These are phyloP conservation scores for Gasterosteus aculeatus DNA, from an alignment of 2,113 vertebrate genomes.

Conservation along the genomic window DNA sequence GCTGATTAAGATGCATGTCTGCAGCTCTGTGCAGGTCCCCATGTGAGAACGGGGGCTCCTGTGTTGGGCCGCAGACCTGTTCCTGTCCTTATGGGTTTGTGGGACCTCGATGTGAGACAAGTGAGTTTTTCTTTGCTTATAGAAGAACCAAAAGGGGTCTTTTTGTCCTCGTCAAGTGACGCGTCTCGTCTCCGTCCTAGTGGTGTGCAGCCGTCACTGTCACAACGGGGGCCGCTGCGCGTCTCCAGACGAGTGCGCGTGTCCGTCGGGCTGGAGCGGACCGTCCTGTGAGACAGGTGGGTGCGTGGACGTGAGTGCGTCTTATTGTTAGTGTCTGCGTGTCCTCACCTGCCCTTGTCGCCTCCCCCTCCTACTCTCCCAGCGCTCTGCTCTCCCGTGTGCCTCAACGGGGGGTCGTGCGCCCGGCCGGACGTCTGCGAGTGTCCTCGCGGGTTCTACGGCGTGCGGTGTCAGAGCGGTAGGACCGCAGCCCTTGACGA, in stretches of 20 bases:
- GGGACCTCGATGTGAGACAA: slow-evolving; percentile 79
- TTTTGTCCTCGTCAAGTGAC: background rate
- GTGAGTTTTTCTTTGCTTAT: slow-evolving; percentile 64
- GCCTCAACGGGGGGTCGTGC: slow-evolving; percentile 79
- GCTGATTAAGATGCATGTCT: background rate
- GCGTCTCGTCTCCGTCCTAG: slow-evolving; percentile 45
- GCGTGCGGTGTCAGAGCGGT: slow-evolving; percentile 81
- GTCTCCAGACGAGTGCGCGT: slow-evolving; percentile 81
- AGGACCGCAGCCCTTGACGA: background rate
- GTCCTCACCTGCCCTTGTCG: background rate
- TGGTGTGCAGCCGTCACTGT: slow-evolving; percentile 85
- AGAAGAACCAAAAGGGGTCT: background rate
- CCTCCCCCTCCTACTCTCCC: background rate
- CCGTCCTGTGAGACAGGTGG: slow-evolving; percentile 83
- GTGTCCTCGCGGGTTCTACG: slow-evolving; percentile 80
- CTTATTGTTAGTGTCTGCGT: slow-evolving; percentile 10
- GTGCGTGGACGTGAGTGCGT: slow-evolving; percentile 72
- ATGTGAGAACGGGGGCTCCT: slow-evolving; percentile 78
- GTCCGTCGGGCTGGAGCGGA: slow-evolving; percentile 81
- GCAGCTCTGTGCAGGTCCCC: slow-evolving; percentile 76
- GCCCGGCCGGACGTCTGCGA: slow-evolving; percentile 67
- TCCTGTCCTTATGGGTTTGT: slow-evolving; percentile 83
- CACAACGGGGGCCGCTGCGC: slow-evolving; percentile 83
- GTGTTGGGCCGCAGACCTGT: slow-evolving; percentile 77
- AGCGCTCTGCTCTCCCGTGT: slow-evolving; percentile 78